phyloP scores from a whole-genome alignment of 2,113 vertebrate species.

The Varanus salvator region DNA sequence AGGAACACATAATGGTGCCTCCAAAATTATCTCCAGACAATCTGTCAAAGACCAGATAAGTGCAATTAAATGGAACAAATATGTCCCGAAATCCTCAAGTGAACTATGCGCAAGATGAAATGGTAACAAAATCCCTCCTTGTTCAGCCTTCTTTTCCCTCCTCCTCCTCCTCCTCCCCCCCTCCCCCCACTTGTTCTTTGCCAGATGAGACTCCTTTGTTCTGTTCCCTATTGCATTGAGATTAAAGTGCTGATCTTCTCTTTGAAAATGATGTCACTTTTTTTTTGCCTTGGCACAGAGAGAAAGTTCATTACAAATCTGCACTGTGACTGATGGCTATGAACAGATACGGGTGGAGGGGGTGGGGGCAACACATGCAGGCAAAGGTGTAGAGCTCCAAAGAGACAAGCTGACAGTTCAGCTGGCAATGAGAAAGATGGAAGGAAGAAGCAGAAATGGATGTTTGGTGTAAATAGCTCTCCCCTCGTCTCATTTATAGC shows the following conservation, averaged over 20 bases:
- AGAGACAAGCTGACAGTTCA: slow-evolving; percentile 56
- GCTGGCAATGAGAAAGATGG: slow-evolving; percentile 29
- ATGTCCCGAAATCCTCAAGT: slow-evolving; percentile 49
- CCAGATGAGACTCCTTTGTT: slow-evolving; percentile 53
- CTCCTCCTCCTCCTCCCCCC: slow-evolving; percentile 8
- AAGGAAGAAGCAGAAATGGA: slow-evolving; percentile 45
- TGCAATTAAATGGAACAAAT: slow-evolving; percentile 34
- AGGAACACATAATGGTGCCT: background rate
- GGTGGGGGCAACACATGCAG: slow-evolving; percentile 5
- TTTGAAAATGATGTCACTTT: slow-evolving; percentile 65
- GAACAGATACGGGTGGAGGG: slow-evolving; percentile 47
- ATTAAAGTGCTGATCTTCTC: slow-evolving; percentile 53
- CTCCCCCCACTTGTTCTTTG: slow-evolving; percentile 26
- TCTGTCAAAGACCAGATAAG: slow-evolving; percentile 20
- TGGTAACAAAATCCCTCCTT: background rate
- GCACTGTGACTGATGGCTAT: slow-evolving; percentile 59
- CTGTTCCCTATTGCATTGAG: slow-evolving; percentile 54
- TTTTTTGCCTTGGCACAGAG: slow-evolving; percentile 50
- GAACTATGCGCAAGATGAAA: background rate
- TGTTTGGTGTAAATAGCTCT: slow-evolving; percentile 33
- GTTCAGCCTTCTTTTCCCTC: background rate
- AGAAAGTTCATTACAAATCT: slow-evolving; percentile 59
- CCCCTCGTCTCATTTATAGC: slow-evolving; percentile 5
- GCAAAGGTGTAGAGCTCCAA: slow-evolving; percentile 54
- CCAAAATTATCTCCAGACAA: slow-evolving; percentile 46